Percentiles rank a stretch among this genome's conserved stretches.
Evolutionary conservation across 2,113 vertebrate species (phyloP).

Genomic region (Leptodactylus fuscus): DNA sequence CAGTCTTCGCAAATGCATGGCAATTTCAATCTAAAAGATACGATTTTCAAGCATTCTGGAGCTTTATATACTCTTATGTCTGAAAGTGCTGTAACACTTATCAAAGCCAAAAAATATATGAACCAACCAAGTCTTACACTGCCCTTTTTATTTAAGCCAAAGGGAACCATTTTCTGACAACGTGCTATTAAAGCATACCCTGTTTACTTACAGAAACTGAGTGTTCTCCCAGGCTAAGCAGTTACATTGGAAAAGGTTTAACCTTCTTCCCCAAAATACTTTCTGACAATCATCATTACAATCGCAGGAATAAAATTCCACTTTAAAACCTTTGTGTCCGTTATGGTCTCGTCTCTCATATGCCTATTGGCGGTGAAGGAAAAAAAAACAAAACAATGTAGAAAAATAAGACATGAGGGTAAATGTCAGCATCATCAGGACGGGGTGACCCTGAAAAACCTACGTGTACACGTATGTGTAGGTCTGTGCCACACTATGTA

Average conservation of each 20-base stretch:
- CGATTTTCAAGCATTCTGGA: background rate
- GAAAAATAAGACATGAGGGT: constrained; percentile 4
- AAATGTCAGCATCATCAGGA: constrained; percentile 37
- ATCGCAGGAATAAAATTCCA: constrained; percentile 17
- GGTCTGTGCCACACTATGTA: constrained; percentile 34
- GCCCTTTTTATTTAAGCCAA: background rate
- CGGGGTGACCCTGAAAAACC: constrained; percentile 19
- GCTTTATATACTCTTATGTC: background rate
- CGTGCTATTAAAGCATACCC: constrained; percentile 36
- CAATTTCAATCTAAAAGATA: background rate
- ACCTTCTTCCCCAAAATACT: background rate
- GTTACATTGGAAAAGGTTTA: background rate
- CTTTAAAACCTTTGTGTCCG: background rate
- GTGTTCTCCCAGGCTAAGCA: constrained; percentile 12
- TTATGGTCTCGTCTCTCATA: background rate
- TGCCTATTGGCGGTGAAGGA: background rate
- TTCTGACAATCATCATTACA: constrained; percentile 17
- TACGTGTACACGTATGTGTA: constrained; percentile 12
- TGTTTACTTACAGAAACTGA: constrained; percentile 9
- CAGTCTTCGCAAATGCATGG: background rate
- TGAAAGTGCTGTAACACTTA: background rate
- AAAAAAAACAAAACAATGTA: background rate
- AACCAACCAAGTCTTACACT: background rate
- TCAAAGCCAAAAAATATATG: background rate
- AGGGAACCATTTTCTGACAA: background rate